Base-by-base conservation (phyloP, 1,140 invertebrate species). In the Bombus confusus region DNA sequence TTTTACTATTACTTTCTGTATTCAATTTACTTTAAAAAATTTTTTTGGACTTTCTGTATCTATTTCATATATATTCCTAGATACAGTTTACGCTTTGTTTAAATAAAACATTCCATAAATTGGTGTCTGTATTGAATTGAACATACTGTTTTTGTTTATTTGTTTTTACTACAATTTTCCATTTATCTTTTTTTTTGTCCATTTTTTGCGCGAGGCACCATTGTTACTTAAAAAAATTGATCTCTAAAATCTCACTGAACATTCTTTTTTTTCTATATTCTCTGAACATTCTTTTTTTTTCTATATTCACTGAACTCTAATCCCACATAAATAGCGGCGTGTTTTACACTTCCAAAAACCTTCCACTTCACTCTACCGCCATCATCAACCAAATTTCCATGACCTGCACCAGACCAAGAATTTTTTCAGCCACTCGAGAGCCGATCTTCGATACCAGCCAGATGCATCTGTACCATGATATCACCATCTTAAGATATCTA, bases 351-450 rank as follows among this genome's bases (percentile, higher is more conserved):
- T 13, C 10, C 8, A 39, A 79, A 78, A 78, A 34, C 9, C 18
- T 22, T 31, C 69, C n/a, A 34, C 52, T n/a, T 34, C 25, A n/a
- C 62, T n/a, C 4, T 28, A 47, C 28, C n/a, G n/a, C 10, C n/a
- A 10, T 8, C 2, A 3, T 18, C 41, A 25, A 15, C 22, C 10
- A 25, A 57, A 47, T 43, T 59, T 84, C 57, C 28, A 3, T 28
- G 43, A 12, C 73, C 47, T 68, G 22, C 22, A n/a, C 5, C 43
- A 22, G 47, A n/a, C 15, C n/a, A 37, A 68, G 57, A n/a, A 43
- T 22, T 80, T 59, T 77, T 85, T 69, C 31, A 47, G 6, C 52
- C 83, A 80, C 83, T 85, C 13, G 41, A 85, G 34, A 52, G 12
- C 3, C 0, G 39, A 52, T 69, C 15, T 69, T 52, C 25, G 39